Percentiles rank a stretch among this genome's conserved stretches.
Evolutionary conservation across 2,113 vertebrate species (phyloP).

Genomic region (zebrafish (Danio rerio)): DNA sequence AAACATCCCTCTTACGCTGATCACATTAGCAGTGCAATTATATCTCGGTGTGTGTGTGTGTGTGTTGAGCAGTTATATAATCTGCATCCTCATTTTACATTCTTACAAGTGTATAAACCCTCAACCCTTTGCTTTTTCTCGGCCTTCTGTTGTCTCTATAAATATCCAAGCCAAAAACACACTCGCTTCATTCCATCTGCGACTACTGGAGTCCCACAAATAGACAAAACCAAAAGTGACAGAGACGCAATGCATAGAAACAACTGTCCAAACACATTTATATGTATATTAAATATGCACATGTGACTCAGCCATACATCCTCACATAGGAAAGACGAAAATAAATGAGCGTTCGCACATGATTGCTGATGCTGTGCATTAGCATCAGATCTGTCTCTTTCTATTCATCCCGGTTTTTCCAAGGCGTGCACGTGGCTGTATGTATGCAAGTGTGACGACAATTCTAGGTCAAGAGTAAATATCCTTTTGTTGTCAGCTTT

Average conservation of each 20-base stretch:
- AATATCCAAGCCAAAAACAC: neutral
- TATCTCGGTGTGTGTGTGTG: neutral
- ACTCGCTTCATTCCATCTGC: neutral
- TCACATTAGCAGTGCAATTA: neutral
- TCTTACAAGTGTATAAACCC: constrained; percentile 6
- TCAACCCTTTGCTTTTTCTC: neutral
- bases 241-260: neutral
- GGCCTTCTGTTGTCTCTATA: neutral
- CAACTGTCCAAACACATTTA: neutral
- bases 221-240: neutral
- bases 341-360: neutral
- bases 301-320: too few relatives aligned
- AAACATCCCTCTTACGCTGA: neutral
- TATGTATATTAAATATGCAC: neutral
- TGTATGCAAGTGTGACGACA: constrained; percentile 12
- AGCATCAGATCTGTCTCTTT: constrained; percentile 12
- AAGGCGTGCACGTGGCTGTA: neutral
- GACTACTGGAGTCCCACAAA: neutral
- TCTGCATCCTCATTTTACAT: neutral
- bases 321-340: neutral
- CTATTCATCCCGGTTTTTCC: neutral
- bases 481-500: neutral
- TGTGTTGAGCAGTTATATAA: neutral
- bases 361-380: neutral
- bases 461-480: constrained; percentile 23